Conservation (phyloP, 2,888 invertebrate genomes). For the Phyto melanocephala region DNA sequence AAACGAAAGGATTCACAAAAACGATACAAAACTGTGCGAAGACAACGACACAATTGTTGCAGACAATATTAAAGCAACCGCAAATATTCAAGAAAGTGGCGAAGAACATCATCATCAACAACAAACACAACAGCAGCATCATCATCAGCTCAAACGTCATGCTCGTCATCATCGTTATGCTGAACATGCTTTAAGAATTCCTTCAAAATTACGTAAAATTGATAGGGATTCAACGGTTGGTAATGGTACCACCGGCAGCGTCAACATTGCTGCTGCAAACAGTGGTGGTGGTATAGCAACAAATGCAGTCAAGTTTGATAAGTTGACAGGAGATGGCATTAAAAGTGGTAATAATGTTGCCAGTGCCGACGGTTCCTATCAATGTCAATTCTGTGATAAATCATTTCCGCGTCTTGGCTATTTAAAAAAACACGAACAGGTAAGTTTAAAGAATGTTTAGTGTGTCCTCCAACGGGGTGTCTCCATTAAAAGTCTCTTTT, state of each 20-base stretch:
- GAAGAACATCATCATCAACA: constrained; percentile 61
- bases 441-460: constrained; percentile 77
- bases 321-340: constrained; percentile 78
- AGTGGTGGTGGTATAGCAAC: constrained; percentile 70
- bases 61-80: constrained; percentile 41
- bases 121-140: constrained; percentile 62
- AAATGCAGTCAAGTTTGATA: constrained; percentile 81
- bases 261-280: constrained; percentile 70
- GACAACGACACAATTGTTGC: constrained; percentile 54
- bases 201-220: constrained; percentile 78
- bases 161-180: constrained; percentile 73
- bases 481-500: constrained; percentile 28
- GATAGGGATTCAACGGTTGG: constrained; percentile 79
- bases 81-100: constrained; percentile 62
- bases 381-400: constrained; percentile 94
- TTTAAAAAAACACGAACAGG: constrained; percentile 95
- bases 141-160: constrained; percentile 72
- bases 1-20: constrained; percentile 56
- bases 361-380: constrained; percentile 88
- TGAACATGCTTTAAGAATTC: constrained; percentile 72
- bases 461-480: constrained; percentile 45
- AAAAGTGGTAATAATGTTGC: constrained; percentile 75
- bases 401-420: constrained; percentile 92
- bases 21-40: constrained; percentile 64
- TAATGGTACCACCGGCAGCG: constrained; percentile 64